Percentiles rank a stretch among this genome's conserved stretches.
Evolutionary conservation across 2,113 vertebrate species (phyloP).

Genomic region (Ictidomys tridecemlineatus): DNA sequence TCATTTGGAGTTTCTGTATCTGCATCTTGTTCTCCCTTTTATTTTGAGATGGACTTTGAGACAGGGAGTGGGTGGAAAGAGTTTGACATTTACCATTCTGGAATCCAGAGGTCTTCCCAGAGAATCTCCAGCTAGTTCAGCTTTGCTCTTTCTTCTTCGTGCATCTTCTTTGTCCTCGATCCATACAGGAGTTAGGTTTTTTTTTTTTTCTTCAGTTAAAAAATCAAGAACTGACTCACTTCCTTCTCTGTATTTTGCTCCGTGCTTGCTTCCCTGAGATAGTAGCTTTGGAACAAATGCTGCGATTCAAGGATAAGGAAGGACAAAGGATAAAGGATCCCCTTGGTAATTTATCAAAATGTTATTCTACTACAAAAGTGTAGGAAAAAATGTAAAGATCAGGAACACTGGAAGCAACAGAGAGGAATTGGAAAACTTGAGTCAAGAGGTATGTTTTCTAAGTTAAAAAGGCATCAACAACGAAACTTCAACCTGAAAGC

Average conservation of each 20-base stretch:
- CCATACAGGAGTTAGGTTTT: not conserved
- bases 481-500: not conserved
- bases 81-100: not conserved
- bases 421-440: not conserved
- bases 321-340: not conserved
- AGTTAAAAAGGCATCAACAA: not conserved
- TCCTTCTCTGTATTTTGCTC: not conserved
- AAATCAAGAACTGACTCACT: not conserved
- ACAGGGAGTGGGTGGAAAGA: not conserved
- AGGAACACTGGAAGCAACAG: not conserved
- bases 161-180: not conserved
- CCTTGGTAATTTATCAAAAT: not conserved
- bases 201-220: not conserved
- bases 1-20: not conserved
- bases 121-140: not conserved
- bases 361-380: not conserved
- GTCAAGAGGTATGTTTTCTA: not conserved
- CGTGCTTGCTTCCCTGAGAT: not conserved
- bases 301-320: not conserved
- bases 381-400: conserved; percentile 44
- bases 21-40: not conserved
- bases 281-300: not conserved
- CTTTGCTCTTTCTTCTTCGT: not conserved
- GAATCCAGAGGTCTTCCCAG: not conserved
- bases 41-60: conserved; percentile 31